Base-by-base conservation (phyloP, 2,888 invertebrate species). In the Polymixis flavicincta region DNA sequence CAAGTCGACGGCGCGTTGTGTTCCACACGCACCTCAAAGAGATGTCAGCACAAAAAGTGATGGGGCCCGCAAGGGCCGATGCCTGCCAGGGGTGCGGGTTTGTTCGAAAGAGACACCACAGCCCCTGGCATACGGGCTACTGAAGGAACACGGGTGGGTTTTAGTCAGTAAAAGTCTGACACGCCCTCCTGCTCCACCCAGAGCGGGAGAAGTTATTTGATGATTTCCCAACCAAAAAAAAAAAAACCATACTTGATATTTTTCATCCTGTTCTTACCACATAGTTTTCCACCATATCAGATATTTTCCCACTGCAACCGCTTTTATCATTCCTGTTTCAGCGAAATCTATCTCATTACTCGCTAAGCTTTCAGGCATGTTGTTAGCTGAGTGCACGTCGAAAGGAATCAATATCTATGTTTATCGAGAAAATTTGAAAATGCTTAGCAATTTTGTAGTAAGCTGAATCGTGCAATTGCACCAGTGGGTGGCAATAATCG, bases 331-430 rank as follows among this genome's bases (percentile, higher is more conserved):
- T 50, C 2, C 28, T 54, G 37, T 28, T 28, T 25, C 28, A n/a
- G 4, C 11, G 6, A 57, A 52, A 70, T 63, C 57, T 54, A 76
- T 70, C 37, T 57, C 48, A 80, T 80, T 82, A 66, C 79, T 67
- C n/a, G 52, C 37, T 68, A 42, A 57, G 77, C 61, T 76, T 61
- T 57, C 52, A 70, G 55, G 19, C n/a, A 45, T n/a, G 77, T 63
- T 70, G 17, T 3, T 63, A 42, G 66, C 61, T 63, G 70, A 80
- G 80, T 76, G 77, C 77, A 32, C 48, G 52, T 70, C 82, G 28
- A 59, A 67, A 28, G 25, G 63, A 76, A 82, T 76, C 66, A 76
- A 76, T 76, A 76, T 70, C 69, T 50, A 67, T 70, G 77, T 63
- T 63, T 69, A 61, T 42, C 11, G 65, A 45, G 32, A 57, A 69